Evolutionary conservation across 2,797 vertebrate species (phyloP).

Genomic region (Petrocephalus schoutedeni): DNA sequence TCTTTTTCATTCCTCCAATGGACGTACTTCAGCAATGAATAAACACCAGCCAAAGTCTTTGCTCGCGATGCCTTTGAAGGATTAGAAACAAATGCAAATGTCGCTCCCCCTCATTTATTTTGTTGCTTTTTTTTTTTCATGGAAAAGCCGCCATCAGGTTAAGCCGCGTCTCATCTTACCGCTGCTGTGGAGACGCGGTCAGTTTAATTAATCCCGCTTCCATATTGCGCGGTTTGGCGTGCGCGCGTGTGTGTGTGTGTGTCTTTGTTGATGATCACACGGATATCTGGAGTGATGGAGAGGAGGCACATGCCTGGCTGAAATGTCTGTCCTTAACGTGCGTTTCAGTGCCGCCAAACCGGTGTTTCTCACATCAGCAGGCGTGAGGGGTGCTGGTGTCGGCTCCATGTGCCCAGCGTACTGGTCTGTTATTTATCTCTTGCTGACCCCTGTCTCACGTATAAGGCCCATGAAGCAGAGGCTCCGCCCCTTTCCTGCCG

Average conservation of each 20-base stretch:
- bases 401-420: no score
- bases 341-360: no score
- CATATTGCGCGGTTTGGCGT: background rate
- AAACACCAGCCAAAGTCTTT: background rate
- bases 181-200: slow-evolving; percentile 1
- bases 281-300: background rate
- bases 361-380: slow-evolving; percentile 19
- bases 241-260: background rate
- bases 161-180: slow-evolving; percentile 20
- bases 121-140: background rate
- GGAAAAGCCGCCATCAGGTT: background rate
- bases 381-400: no score
- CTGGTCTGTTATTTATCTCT: background rate
- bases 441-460: background rate
- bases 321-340: slow-evolving; percentile 28
- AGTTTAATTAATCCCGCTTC: slow-evolving; percentile 33
- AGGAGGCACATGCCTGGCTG: slow-evolving; percentile 31
- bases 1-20: background rate
- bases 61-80: background rate
- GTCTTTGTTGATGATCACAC: slow-evolving; percentile 35
- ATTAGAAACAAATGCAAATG: background rate
- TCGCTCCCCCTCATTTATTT: background rate
- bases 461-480: background rate
- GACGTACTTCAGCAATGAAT: background rate
- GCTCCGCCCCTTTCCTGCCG: background rate